Percentiles rank a stretch among this genome's conserved stretches.
Conservation (phyloP, 2,797 vertebrate species). For the Hippocampus kuda region DNA sequence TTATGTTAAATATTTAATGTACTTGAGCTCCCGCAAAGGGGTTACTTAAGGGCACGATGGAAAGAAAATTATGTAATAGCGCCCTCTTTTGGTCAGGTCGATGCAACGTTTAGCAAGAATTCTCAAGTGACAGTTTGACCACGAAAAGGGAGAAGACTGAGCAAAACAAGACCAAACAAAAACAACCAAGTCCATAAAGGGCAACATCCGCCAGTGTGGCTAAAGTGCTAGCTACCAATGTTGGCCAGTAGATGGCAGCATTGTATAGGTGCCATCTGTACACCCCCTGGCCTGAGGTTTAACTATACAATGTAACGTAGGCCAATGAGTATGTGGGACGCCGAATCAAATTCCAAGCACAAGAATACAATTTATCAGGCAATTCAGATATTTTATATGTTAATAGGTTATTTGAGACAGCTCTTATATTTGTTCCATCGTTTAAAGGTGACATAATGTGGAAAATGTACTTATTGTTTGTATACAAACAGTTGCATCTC, state of each 20-base stretch:
- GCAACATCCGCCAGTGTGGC: neutral
- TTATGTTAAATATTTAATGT: neutral
- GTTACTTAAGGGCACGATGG: slow-evolving; percentile 36
- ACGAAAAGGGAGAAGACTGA: slow-evolving; percentile 28
- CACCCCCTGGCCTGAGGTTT: neutral
- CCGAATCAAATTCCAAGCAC: too few species aligned
- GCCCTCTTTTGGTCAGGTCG: slow-evolving; percentile 39
- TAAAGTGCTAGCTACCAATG: slow-evolving; percentile 7
- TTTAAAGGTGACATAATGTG: too few species aligned
- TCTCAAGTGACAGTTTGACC: slow-evolving; percentile 16
- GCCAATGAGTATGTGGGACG: neutral
- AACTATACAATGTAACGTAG: neutral
- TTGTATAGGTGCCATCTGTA: slow-evolving; percentile 6
- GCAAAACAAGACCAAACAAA: neutral
- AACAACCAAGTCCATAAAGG: neutral
- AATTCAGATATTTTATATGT: too few species aligned
- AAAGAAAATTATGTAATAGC: slow-evolving; percentile 25
- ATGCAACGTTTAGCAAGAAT: too few species aligned
- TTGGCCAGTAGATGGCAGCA: slow-evolving; percentile 30
- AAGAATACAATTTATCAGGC: too few species aligned
- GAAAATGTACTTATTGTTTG: neutral
- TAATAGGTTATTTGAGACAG: too few species aligned
- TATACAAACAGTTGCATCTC: neutral
- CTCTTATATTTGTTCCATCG: too few species aligned
- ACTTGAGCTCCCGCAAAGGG: neutral